Evolutionary conservation across 1,140 invertebrate genomes (phyloP).

Genomic region (Elysia chlorotica): DNA sequence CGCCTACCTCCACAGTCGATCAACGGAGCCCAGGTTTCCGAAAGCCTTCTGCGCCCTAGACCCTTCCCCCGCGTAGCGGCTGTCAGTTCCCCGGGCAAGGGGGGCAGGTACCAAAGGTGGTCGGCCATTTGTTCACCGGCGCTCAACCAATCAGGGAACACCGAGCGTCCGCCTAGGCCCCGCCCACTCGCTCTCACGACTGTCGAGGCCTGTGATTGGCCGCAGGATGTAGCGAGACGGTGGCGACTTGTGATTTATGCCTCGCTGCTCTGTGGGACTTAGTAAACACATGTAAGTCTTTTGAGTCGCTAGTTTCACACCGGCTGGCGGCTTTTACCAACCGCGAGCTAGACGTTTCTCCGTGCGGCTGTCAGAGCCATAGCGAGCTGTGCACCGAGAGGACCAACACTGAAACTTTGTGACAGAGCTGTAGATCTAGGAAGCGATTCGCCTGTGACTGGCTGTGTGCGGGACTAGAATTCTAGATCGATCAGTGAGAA

Average conservation of each 20-base stretch:
- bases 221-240: slow-evolving; percentile 11
- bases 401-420: too few species aligned
- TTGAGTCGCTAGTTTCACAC: slow-evolving; percentile 12
- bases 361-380: not conserved
- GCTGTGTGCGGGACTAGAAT: too few species aligned
- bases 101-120: too few species aligned
- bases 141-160: too few species aligned
- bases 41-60: too few species aligned
- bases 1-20: not conserved
- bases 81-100: too few species aligned
- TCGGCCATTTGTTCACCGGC: too few species aligned
- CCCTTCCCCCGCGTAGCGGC: too few species aligned
- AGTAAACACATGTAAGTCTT: slow-evolving; percentile 20
- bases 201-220: slow-evolving; percentile 13
- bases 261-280: not conserved
- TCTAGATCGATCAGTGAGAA: too few species aligned
- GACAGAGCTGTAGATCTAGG: too few species aligned
- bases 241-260: slow-evolving; percentile 21
- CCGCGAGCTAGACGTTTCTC: not conserved
- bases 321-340: not conserved
- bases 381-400: not conserved
- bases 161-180: not conserved
- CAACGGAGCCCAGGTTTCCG: too few species aligned
- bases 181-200: not conserved
- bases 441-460: too few species aligned